A percentile compares a stretch with the other conserved stretches of the same genome.
Conservation (phyloP, 2,888 invertebrate species). For the Ashinkailepas kermadecensis region DNA sequence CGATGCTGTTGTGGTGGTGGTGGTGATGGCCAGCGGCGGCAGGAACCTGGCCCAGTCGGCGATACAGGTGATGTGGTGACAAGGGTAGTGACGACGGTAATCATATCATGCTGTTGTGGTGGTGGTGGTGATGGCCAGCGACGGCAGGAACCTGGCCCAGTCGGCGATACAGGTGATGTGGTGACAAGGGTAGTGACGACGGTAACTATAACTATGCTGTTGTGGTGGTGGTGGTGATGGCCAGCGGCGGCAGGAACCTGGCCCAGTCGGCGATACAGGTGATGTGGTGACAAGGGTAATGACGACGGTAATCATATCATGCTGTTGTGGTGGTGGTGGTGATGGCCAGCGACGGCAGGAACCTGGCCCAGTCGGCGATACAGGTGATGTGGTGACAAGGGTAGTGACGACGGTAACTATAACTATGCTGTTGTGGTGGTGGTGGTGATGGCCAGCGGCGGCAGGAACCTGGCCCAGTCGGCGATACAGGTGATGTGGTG, state of each 20-base stretch:
- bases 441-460: constrained; percentile 72
- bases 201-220: too few species aligned
- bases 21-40: constrained; percentile 60
- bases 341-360: constrained; percentile 78
- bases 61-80: neutral
- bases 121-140: too few species aligned
- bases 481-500: neutral
- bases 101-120: too few species aligned
- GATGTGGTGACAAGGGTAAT: neutral
- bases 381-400: neutral
- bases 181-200: too few species aligned
- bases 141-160: constrained; percentile 68
- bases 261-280: neutral
- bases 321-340: too few species aligned
- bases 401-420: too few species aligned
- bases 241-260: constrained; percentile 80
- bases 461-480: constrained; percentile 62
- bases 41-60: constrained; percentile 58
- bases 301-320: too few species aligned
- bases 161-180: neutral
- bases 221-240: too few species aligned
- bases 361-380: constrained; percentile 49
- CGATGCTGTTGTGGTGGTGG: too few species aligned
- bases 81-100: too few species aligned
- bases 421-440: too few species aligned